Conservation (phyloP, 1,140 invertebrate species). For the Elymnias hypermnestra region DNA sequence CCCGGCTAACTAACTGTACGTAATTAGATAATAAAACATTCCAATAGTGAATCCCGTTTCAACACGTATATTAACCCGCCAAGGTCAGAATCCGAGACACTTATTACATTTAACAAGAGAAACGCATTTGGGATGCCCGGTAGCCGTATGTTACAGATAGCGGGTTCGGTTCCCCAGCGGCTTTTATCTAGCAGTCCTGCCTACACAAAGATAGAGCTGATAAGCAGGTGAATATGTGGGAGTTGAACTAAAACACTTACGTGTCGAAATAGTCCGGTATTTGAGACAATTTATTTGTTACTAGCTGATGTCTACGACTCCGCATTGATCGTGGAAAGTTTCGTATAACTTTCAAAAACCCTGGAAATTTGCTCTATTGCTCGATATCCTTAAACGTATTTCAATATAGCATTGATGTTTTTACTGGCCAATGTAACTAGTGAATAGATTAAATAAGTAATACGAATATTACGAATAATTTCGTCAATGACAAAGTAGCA, state of each 20-base stretch:
- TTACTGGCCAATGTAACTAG: no score
- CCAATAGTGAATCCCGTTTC: conserved; percentile 33
- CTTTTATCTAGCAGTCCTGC: conserved; percentile 36
- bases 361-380: no score
- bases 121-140: conserved; percentile 56
- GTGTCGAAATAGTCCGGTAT: not conserved
- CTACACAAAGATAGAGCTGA: conserved; percentile 39
- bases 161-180: conserved; percentile 31
- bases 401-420: no score
- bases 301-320: not conserved
- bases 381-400: no score
- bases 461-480: no score
- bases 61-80: conserved; percentile 24
- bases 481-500: no score
- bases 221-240: conserved; percentile 49
- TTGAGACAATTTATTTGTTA: conserved; percentile 18
- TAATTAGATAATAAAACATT: conserved; percentile 37
- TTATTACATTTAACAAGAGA: conserved; percentile 58
- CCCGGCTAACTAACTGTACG: conserved; percentile 13
- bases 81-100: conserved; percentile 37
- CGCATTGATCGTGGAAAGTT: no score
- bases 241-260: conserved; percentile 23
- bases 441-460: no score
- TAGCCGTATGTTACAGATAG: conserved; percentile 44
- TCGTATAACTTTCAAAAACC: no score